Base-by-base conservation (phyloP, 1,140 invertebrate genomes). In the Dendroctonus valens region DNA sequence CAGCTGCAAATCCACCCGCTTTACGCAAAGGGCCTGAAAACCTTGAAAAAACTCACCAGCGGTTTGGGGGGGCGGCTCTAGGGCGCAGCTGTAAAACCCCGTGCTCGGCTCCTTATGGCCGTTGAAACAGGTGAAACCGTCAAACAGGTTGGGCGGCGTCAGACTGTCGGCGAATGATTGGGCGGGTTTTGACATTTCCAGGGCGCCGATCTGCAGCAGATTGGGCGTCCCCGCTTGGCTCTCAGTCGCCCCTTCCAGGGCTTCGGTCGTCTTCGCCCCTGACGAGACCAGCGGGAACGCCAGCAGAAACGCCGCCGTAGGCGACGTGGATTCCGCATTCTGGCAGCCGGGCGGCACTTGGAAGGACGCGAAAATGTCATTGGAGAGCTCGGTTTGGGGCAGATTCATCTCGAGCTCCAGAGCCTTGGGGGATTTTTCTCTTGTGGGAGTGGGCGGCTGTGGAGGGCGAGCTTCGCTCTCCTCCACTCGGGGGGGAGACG, bases 281-380 rank as follows among this genome's bases (percentile, higher is more conserved):
- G 80, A 83, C 3, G 85, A 86, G 0, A 91, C 89, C 9, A 91
- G 77, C 2, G 89, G 89, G 72, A 91, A 91, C 7, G 89, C 86
- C 77, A 89, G 83, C 14, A 91, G 77, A 75, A 90, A 90, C 7
- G 89, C 89, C 37, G 88, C 89, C 7, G 89, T 91, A 8, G 89
- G 89, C 14, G 89, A 91, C 68, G 89, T 88, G 7, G 85, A 87
- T 72, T 86, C 85, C 0, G 84, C 81, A 77, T 87, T 85, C 68
- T 86, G 83, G 42, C 82, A 83, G 63, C 83, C 84, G 0, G 83
- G 79, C 14, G 85, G 83, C 14, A 86, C 85, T 74, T 86, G 84
- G 57, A 87, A 78, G 6, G 85, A 85, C 0, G 88, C 87, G 75
- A 91, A 86, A 69, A 90, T 84, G 73, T 90, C 88, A 75, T 88